Percentiles rank a stretch among this genome's conserved stretches.
Conservation (phyloP, 2,888 invertebrate genomes). For the Amphiduros pacificus region DNA sequence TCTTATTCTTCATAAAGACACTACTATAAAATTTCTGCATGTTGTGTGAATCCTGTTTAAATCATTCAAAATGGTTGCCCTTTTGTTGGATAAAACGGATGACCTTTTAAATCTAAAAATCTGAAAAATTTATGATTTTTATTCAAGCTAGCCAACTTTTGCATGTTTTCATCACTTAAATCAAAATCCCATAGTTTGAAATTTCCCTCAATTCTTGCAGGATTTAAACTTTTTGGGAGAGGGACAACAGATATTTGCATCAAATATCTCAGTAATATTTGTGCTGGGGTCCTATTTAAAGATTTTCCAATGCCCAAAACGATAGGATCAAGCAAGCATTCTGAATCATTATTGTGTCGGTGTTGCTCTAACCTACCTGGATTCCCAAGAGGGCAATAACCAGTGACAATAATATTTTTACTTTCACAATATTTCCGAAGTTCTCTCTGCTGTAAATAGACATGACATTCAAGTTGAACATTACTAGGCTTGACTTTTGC, state of each 20-base stretch:
- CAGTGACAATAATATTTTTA: slow-evolving; percentile 3
- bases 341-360: neutral
- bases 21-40: too few relatives aligned
- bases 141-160: neutral
- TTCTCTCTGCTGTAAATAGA: neutral
- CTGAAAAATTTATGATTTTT: slow-evolving; percentile 6
- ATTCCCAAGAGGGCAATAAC: slow-evolving; percentile 3
- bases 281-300: neutral
- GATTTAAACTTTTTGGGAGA: slow-evolving; percentile 6
- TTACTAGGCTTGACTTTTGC: slow-evolving; percentile 7
- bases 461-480: slow-evolving; percentile 9
- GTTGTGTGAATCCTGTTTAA: too few relatives aligned
- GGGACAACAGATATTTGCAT: slow-evolving; percentile 8
- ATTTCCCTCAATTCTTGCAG: slow-evolving; percentile 3
- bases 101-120: too few relatives aligned
- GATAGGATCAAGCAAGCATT: neutral
- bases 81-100: too few relatives aligned
- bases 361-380: slow-evolving; percentile 1
- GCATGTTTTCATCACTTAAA: neutral
- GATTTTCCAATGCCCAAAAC: neutral
- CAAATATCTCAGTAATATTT: slow-evolving; percentile 4
- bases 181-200: slow-evolving; percentile 3
- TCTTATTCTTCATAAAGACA: too few relatives aligned
- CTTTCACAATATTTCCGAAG: neutral
- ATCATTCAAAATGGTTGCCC: too few relatives aligned